These are phyloP conservation scores for Accipiter virgatus DNA, from an alignment of 2,113 vertebrate species.

Conservation along the genomic window DNA sequence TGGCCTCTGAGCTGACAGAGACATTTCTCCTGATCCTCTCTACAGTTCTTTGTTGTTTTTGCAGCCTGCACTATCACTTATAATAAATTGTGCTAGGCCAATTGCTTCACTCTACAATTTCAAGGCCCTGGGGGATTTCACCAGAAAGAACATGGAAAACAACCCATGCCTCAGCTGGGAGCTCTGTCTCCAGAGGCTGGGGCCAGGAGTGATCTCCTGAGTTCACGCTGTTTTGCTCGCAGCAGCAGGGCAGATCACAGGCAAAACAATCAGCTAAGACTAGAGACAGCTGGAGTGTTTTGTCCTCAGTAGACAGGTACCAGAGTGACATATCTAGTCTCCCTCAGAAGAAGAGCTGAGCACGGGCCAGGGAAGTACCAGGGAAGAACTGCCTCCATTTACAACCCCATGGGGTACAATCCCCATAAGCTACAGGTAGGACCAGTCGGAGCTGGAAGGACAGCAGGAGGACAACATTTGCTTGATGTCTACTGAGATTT, in stretches of 20 bases:
- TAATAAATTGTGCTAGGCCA: background rate
- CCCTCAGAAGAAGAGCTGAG: background rate
- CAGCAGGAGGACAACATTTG: background rate
- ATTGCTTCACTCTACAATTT: background rate
- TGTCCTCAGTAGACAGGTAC: background rate
- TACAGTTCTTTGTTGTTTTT: background rate
- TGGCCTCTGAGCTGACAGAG: background rate
- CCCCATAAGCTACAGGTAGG: background rate
- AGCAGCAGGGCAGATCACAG: background rate
- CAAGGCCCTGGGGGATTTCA: background rate
- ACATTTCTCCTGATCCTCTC: background rate
- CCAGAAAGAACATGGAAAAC: background rate
- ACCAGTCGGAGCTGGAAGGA: background rate
- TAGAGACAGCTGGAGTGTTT: background rate
- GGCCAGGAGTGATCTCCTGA: background rate
- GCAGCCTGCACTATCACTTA: background rate
- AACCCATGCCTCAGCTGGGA: background rate
- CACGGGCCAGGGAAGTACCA: rapidly evolving
- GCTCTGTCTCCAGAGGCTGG: background rate
- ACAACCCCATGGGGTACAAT: background rate
- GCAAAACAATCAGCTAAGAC: background rate
- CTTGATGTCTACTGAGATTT: background rate
- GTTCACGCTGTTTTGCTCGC: background rate
- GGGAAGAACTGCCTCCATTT: background rate
- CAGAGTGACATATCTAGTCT: background rate